Base-by-base conservation (phyloP, 2,113 vertebrate genomes). In the Jacana jacana region DNA sequence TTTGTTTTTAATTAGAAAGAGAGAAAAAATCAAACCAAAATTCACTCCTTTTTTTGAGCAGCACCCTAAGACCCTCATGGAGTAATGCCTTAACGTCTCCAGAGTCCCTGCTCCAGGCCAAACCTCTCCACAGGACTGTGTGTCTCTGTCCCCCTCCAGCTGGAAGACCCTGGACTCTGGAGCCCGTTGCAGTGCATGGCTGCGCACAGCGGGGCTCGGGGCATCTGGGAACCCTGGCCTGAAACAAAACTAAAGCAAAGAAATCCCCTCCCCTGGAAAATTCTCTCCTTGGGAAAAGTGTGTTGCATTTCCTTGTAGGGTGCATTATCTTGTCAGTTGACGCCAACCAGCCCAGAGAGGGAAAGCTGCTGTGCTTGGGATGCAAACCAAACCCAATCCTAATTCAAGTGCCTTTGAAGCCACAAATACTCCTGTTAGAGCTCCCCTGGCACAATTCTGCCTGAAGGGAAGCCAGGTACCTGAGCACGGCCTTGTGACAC, bases 401-500 rank as follows among this genome's bases (percentile, higher is more conserved):
- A 72, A 40, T 1, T 66, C 40, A 90, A 90, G 88, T 17, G 55
- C 84, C 23, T 70, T 39, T 64, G 1, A 51, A 91, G 69, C 66
- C 76, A 84, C 82, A 84, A 55, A 49, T 1, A 75, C 4, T 61
- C 46, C 87, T 58, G 55, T 54, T 31, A 28, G 86, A 48, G 85
- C 90, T 75, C 3, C 19, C 24, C 69, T 93, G 95, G 95, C 88
- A 72, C 31, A 5, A 10, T 65, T 49, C 55, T 3, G 22, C 19
- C 0, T 0, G 31, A 66, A 39, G 75, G 16, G 15, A 72, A 60
- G 64, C 33, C 88, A 93, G 65, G 55, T 86, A 96, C 92, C 91
- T 86, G 85, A 90, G 82, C 72, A 39, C 12, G 3, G 82, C 92
- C 88, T 28, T 89, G 95, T 63, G 95, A 90, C 76, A 91, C 86